Percentiles rank a stretch among this genome's conserved stretches.
Conservation (phyloP, 1,140 invertebrate genomes). For the Latrodectus geometricus region DNA sequence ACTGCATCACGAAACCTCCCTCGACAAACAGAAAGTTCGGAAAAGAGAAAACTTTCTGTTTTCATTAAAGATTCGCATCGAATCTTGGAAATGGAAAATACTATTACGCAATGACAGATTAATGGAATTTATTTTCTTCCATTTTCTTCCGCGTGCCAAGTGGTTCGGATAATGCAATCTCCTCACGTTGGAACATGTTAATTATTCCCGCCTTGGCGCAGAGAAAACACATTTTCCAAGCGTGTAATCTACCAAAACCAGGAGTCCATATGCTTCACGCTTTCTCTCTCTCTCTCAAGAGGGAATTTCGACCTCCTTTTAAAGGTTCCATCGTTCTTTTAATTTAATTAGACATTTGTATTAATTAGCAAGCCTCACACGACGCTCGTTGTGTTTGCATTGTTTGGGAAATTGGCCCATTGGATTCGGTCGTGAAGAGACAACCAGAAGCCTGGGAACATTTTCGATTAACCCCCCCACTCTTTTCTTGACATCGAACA, state of each 20-base stretch:
- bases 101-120: not conserved
- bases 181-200: slow-evolving; percentile 42
- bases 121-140: not conserved
- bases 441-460: too few relatives aligned
- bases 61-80: not conserved
- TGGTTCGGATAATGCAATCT: not conserved
- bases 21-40: too few relatives aligned
- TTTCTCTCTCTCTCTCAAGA: not conserved
- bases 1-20: too few relatives aligned
- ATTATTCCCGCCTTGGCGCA: slow-evolving; percentile 12
- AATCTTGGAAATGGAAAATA: not conserved
- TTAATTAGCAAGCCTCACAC: slow-evolving; percentile 45
- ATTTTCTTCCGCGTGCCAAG: not conserved
- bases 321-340: slow-evolving; percentile 4
- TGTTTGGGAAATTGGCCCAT: not conserved
- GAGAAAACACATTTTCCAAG: not conserved
- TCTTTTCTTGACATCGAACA: too few relatives aligned
- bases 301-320: slow-evolving; percentile 25
- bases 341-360: slow-evolving; percentile 44
- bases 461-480: too few relatives aligned
- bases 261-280: not conserved
- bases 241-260: slow-evolving; percentile 1
- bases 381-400: slow-evolving; percentile 7
- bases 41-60: not conserved
- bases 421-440: too few relatives aligned